Evolutionary conservation across 1,140 invertebrate species (phyloP).

Genomic region (Lanistes nyassanus): DNA sequence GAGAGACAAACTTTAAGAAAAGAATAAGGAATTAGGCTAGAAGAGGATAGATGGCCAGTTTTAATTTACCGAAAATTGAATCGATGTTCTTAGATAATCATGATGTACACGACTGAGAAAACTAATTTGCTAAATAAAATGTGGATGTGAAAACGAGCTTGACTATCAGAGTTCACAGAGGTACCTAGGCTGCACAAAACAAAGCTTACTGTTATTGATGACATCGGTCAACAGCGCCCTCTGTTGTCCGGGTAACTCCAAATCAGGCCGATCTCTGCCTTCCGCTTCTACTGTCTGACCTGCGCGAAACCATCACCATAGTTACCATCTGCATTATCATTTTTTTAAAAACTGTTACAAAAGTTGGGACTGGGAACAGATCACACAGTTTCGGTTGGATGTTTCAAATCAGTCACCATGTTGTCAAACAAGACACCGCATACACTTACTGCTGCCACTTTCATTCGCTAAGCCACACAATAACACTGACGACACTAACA

Average conservation of each 20-base stretch:
- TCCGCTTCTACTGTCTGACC: slow-evolving; percentile 29
- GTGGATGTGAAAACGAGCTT: neutral
- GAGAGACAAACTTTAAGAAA: no score
- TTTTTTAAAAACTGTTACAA: no score
- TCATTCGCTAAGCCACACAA: no score
- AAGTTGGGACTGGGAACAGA: no score
- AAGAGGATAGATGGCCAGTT: no score
- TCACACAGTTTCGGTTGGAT: neutral
- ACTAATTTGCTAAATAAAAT: neutral
- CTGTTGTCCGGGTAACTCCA: slow-evolving; percentile 33
- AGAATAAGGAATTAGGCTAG: no score
- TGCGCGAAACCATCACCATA: no score
- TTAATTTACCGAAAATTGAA: no score
- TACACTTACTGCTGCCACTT: no score
- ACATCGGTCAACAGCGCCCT: slow-evolving; percentile 23
- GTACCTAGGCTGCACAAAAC: neutral
- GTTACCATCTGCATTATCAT: no score
- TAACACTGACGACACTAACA: no score
- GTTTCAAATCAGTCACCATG: neutral
- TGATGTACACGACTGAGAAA: neutral
- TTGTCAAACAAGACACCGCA: neutral
- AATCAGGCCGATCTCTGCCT: slow-evolving; percentile 23
- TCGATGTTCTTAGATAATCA: neutral
- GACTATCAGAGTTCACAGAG: neutral
- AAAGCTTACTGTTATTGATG: neutral